A percentile compares a stretch with the other conserved stretches of the same genome.
Conservation (phyloP, 2,797 vertebrate species). For the Lepus oiostolus region DNA sequence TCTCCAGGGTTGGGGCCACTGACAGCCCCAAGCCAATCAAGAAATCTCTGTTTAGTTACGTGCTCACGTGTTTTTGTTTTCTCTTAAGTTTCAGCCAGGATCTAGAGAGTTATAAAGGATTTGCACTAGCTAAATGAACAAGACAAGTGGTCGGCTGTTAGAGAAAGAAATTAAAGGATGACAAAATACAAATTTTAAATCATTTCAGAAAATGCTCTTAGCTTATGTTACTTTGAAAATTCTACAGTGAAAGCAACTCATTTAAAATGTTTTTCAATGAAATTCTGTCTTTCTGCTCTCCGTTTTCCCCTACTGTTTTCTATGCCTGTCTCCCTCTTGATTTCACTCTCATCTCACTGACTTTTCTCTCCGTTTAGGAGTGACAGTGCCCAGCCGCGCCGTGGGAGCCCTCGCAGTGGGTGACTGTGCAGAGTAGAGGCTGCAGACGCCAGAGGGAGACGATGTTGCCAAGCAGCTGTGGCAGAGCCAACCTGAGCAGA, state of each 20-base stretch:
- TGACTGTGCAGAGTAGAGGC: rapidly evolving
- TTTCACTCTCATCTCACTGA: background rate
- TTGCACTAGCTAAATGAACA: background rate
- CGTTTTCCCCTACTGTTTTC: background rate
- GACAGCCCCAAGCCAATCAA: background rate
- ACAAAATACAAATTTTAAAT: background rate
- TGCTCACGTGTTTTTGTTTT: background rate
- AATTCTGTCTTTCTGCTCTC: background rate
- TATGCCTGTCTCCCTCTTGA: background rate
- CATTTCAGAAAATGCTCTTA: background rate
- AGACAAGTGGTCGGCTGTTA: background rate
- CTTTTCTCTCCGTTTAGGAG: background rate
- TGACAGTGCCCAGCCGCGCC: background rate
- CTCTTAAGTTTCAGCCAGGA: background rate
- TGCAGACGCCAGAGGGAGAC: background rate
- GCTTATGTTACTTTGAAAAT: background rate
- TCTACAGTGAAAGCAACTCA: background rate
- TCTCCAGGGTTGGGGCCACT: background rate
- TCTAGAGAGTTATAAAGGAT: background rate
- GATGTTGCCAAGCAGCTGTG: background rate
- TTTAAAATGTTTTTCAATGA: background rate
- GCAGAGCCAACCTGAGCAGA: background rate
- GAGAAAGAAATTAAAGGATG: slow-evolving; percentile 38
- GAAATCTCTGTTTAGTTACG: background rate
- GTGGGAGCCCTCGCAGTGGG: background rate